Evolutionary conservation across 1,140 invertebrate genomes (phyloP), one percentile per base, ranked within the genome.

Genomic region (Drosophila ogumai): DNA sequence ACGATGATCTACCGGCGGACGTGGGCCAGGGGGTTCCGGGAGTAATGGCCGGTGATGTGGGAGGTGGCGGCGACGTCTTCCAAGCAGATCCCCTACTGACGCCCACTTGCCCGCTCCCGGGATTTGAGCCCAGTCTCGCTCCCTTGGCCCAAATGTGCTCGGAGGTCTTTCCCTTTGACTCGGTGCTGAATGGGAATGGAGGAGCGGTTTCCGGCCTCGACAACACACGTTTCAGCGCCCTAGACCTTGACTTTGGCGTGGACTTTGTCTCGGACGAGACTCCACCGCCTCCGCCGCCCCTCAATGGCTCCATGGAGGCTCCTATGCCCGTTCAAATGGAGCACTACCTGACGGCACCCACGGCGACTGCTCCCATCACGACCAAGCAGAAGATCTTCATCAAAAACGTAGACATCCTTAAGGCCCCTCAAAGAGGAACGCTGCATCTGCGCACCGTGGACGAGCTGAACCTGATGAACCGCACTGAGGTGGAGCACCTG

Each of bases 391-490:
- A 92, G 65, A 92, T 92, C 47, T 92, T 90, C 15, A 92, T 92
- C 13, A 92, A 92, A 72, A 92, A 92, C 49, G 91, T 91, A 9
- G 91, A 92, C 34, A 92, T 92, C 5, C 40, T 92, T 10, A 92
- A 87, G 59, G 82, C 86, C 12, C 91, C 91, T 5, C 80, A 92
- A 36, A 63, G 87, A 6, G 85, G 82, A 17, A 91, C 90, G 7
- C 58, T 92, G 22, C 92, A 92, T 50, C 57, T 92, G 46, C 91
- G 92, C 13, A 92, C 92, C 0, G 92, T 92, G 0, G 92, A 92
- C 34, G 92, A 92, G 61, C 60, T 92, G 0, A 92, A 92, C 68
- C 67, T 92, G 40, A 92, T 92, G 91, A 92, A 92, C 40, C 79
- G 86, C 55, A 92, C 76, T 50, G 91, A 92, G 49, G 91, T 92